Evolutionary conservation across 2,113 vertebrate genomes (phyloP).

Genomic region (Lota lota): DNA sequence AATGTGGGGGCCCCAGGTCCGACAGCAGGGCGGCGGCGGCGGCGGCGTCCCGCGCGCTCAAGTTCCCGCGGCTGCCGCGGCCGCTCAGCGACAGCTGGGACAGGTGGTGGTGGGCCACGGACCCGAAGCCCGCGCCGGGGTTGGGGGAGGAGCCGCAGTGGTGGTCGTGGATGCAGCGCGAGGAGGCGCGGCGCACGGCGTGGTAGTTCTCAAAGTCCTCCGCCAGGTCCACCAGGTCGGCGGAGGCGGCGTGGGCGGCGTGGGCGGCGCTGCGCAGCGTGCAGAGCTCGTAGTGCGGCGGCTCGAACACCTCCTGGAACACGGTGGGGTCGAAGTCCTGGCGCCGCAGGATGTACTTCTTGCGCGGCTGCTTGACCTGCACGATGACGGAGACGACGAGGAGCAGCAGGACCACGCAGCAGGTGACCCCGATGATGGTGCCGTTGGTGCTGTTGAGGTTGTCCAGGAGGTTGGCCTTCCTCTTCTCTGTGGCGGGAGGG

Average conservation of each 20-base stretch:
- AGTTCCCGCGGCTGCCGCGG: constrained; percentile 90
- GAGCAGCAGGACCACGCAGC: constrained; percentile 94
- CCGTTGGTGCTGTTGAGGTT: constrained; percentile 98
- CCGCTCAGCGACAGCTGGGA: constrained; percentile 77
- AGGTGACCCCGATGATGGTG: constrained; percentile 94
- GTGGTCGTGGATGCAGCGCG: constrained; percentile 94
- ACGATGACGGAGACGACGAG: constrained; percentile 93
- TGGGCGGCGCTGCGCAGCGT: constrained; percentile 83
- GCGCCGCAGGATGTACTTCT: constrained; percentile 92
- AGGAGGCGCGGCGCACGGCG: constrained; percentile 90
- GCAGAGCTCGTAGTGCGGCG: constrained; percentile 95
- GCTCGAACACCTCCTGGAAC: constrained; percentile 98
- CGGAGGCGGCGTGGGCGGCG: constrained; percentile 73
- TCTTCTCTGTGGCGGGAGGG: constrained; percentile 78
- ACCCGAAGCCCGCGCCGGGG: constrained; percentile 39
- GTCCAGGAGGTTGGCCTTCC: constrained; percentile 92
- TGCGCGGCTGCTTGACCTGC: constrained; percentile 97
- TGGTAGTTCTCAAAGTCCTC: constrained; percentile 96
- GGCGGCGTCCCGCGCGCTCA: constrained; percentile 81
- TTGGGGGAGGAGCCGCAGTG: constrained; percentile 87
- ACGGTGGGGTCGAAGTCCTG: constrained; percentile 96
- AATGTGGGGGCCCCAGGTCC: constrained; percentile 76
- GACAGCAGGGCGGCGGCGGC: constrained; percentile 77
- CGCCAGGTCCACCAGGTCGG: constrained; percentile 87
- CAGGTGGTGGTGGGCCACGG: not conserved